These are phyloP conservation scores for Ophraella communa DNA, from an alignment of 2,888 invertebrate genomes.

Conservation along the genomic window DNA sequence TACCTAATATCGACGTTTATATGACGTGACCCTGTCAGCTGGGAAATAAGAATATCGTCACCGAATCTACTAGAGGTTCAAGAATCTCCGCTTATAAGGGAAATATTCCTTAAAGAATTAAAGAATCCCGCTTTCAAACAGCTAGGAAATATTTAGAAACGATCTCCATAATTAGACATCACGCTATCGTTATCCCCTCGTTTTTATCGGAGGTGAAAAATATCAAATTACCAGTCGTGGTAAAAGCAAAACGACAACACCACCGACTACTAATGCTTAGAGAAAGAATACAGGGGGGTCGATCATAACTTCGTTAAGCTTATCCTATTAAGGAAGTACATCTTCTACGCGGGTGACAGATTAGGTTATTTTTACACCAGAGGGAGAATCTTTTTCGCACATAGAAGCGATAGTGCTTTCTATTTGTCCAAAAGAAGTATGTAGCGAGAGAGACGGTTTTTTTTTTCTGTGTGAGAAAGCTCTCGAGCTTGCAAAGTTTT, in stretches of 20 bases:
- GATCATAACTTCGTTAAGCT: constrained; percentile 31
- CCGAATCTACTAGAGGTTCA: too few relatives aligned
- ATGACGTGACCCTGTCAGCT: too few relatives aligned
- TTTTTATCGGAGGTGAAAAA: constrained; percentile 7
- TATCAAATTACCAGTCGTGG: constrained; percentile 30
- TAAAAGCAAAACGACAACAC: constrained; percentile 25
- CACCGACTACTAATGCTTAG: constrained; percentile 13
- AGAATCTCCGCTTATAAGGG: too few relatives aligned
- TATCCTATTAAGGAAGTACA: constrained; percentile 23
- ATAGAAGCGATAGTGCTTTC: constrained; percentile 16
- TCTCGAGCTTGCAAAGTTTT: constrained; percentile 20
- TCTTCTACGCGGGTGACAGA: constrained; percentile 23
- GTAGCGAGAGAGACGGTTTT: constrained; percentile 16
- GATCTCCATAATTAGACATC: background rate
- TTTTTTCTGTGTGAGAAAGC: constrained; percentile 14
- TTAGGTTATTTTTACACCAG: constrained; percentile 27
- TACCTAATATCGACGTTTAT: too few relatives aligned
- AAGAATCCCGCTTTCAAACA: too few relatives aligned
- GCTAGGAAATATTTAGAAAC: too few relatives aligned
- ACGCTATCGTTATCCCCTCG: background rate
- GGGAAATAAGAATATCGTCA: too few relatives aligned
- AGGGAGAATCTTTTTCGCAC: constrained; percentile 10
- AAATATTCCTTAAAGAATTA: too few relatives aligned
- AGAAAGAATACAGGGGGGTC: constrained; percentile 22
- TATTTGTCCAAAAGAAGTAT: constrained; percentile 22